These are phyloP conservation scores for Carollia perspicillata DNA, from an alignment of 2,113 vertebrate species.

Conservation along the genomic window DNA sequence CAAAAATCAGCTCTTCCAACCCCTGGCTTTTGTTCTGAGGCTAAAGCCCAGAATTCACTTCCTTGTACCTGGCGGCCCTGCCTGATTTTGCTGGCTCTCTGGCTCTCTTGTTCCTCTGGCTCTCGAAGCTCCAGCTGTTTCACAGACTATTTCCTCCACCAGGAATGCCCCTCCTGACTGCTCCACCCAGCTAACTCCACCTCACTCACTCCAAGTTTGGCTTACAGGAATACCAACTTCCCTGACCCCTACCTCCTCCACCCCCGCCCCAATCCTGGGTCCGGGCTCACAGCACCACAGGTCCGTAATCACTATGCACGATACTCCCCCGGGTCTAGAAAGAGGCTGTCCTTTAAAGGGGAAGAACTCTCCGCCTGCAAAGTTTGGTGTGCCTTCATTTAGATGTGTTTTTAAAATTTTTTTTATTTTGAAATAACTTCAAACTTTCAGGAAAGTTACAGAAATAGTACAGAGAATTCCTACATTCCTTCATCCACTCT, in stretches of 20 bases:
- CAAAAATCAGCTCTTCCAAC: background rate
- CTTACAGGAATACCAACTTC: background rate
- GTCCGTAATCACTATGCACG: too few species aligned
- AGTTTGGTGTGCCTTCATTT: background rate
- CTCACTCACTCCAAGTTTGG: background rate
- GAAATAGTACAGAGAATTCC: background rate
- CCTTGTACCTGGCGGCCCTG: background rate
- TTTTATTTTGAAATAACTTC: background rate
- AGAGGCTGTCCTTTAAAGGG: background rate
- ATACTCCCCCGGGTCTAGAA: background rate
- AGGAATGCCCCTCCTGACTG: background rate
- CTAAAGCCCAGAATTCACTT: background rate
- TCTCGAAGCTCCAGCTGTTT: background rate
- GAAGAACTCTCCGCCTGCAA: background rate
- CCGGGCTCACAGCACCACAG: background rate
- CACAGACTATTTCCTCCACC: background rate
- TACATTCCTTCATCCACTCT: background rate
- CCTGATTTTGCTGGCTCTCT: background rate
- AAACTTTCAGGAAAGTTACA: background rate
- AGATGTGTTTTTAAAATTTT: background rate
- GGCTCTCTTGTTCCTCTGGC: background rate
- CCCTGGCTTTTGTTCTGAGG: background rate
- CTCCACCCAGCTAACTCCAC: background rate
- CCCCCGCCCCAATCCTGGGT: rapidly evolving
- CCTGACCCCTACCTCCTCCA: background rate